Conservation (phyloP, 2,888 invertebrate species). For the Netelia inedita region DNA sequence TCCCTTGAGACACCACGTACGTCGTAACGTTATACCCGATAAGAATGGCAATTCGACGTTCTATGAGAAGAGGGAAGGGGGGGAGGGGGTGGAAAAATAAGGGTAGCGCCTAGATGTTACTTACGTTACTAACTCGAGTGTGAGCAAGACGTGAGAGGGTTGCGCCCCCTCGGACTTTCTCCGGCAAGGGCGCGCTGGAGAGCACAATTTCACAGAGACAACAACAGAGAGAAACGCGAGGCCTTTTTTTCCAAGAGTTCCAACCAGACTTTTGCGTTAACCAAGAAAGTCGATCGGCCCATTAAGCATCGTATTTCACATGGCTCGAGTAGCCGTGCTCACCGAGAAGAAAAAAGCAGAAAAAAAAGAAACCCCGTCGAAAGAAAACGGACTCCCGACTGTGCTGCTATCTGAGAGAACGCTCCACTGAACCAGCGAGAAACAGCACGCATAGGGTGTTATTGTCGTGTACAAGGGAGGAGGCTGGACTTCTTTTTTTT, state of each 20-base stretch:
- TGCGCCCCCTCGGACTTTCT: slow-evolving; percentile 8
- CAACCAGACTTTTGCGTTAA: slow-evolving; percentile 43
- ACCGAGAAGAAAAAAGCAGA: background rate
- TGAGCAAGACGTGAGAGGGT: slow-evolving; percentile 9
- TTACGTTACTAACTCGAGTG: slow-evolving; percentile 38
- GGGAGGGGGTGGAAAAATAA: no score
- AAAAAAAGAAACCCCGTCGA: slow-evolving; percentile 31
- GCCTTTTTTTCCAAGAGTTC: background rate
- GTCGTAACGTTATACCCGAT: slow-evolving; percentile 73
- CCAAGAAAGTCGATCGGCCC: slow-evolving; percentile 74
- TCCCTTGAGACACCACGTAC: slow-evolving; percentile 30
- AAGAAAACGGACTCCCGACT: slow-evolving; percentile 53
- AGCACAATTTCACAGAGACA: slow-evolving; percentile 33
- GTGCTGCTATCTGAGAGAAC: slow-evolving; percentile 56
- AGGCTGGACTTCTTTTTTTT: background rate
- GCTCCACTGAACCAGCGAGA: slow-evolving; percentile 42
- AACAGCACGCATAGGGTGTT: slow-evolving; percentile 41
- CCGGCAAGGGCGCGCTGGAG: slow-evolving; percentile 16
- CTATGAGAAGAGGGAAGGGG: slow-evolving; percentile 52
- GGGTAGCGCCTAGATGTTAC: slow-evolving; percentile 25
- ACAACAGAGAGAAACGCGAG: slow-evolving; percentile 13
- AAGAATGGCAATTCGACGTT: slow-evolving; percentile 75
- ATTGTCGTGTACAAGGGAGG: slow-evolving; percentile 24
- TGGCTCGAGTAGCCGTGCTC: slow-evolving; percentile 43
- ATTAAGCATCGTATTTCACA: slow-evolving; percentile 78